Conservation (phyloP, 2,797 vertebrate genomes). For the Nannoperca obscura region DNA sequence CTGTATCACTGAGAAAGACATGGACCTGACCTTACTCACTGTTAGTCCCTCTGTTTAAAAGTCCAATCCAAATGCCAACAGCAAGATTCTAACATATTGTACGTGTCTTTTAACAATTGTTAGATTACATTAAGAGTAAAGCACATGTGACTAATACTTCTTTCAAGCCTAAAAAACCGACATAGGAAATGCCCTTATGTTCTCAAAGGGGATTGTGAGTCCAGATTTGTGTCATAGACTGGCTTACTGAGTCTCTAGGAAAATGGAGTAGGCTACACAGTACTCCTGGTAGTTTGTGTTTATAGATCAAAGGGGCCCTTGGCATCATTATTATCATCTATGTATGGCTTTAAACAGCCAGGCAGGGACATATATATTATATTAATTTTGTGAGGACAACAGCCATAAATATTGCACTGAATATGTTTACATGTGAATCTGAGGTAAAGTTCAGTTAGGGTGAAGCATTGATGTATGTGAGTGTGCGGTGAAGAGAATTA, state of each 20-base stretch:
- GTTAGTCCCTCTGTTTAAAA: slow-evolving; percentile 15
- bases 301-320: slow-evolving; percentile 2
- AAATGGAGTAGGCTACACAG: neutral
- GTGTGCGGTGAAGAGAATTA: slow-evolving; percentile 35
- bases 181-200: neutral
- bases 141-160: slow-evolving; percentile 1
- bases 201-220: neutral
- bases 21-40: slow-evolving; percentile 22
- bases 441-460: slow-evolving; percentile 27
- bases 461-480: slow-evolving; percentile 32
- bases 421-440: slow-evolving; percentile 26
- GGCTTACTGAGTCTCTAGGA: slow-evolving; percentile 14
- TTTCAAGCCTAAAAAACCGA: neutral
- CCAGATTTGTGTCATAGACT: slow-evolving; percentile 14
- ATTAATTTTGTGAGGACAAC: neutral
- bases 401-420: slow-evolving; percentile 3
- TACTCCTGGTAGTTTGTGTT: slow-evolving; percentile 23
- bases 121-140: neutral
- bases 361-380: neutral
- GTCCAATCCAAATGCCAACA: slow-evolving; percentile 15
- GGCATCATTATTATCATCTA: slow-evolving; percentile 6
- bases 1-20: slow-evolving; percentile 13
- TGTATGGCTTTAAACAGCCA: slow-evolving; percentile 16
- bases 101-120: neutral
- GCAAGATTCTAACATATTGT: neutral